Evolutionary conservation across 2,888 invertebrate species (phyloP), one percentile per base, ranked within the genome.

Genomic region (Caenorhabditis drosophilae): DNA sequence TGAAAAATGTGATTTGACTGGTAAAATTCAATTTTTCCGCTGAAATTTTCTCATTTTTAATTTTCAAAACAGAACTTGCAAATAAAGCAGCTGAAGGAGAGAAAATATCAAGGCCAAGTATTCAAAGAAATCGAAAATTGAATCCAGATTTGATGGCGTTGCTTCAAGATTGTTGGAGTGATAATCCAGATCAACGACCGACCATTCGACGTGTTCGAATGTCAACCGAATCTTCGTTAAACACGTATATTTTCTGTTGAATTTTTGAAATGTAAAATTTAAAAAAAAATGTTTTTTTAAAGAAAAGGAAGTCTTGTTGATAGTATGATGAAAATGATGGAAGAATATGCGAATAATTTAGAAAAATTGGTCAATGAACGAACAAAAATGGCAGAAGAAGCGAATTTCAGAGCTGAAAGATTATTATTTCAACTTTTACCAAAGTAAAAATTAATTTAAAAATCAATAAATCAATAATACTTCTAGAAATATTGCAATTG

Each of bases 401-500:
- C 73, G 15, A 70, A 68, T 38, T 45, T 52, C 22, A 48, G 69
- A 31, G 73, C 75, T 3, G 75, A 75, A 25, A 34, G 68, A 16
- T 47, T 75, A 1, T 51, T 75, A 2, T 67, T 60, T 11, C 75
- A 75, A 40, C 48, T 75, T 7, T 44, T 75, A 23, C 75, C 75
- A n/a, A 73, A 67, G 72, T 53, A 25, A 46, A 34, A 38, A 16
- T 4, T 25, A 25, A 6, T 34, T 38, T 16, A 27, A 9, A 41
- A 3, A 7, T 20, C 11, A 15, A 18, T 18, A 40, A 12, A 47
- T 6, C 7, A 35, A 26, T 36, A 35, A n/a, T n/a, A 25, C 23
- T 46, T 73, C 36, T 40, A 78, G 79, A 48, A 76, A 79, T 50
- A 75, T 80, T 18, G 79, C 80, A 0, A 73, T 75, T 26, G 80